Conservation (phyloP, 2,888 invertebrate species). For the Campoplex capitator region DNA sequence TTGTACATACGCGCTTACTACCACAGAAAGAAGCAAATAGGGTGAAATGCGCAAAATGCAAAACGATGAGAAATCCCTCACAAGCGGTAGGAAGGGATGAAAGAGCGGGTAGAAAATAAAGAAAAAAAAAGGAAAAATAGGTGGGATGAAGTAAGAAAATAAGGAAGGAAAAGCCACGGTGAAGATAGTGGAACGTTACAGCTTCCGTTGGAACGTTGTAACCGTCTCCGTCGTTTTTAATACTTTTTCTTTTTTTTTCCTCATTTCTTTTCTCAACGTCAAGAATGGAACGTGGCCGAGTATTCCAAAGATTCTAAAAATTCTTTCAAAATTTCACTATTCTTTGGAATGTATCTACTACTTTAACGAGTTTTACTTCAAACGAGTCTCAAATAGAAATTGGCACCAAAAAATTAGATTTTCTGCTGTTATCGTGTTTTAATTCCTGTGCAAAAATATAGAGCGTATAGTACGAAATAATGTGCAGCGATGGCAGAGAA, state of each 20-base stretch:
- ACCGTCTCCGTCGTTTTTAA: slow-evolving; percentile 19
- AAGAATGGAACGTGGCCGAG: slow-evolving; percentile 51
- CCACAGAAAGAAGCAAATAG: slow-evolving; percentile 4
- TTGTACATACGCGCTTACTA: neutral
- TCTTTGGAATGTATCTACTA: slow-evolving; percentile 69
- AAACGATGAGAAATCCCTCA: slow-evolving; percentile 43
- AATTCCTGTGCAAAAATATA: neutral
- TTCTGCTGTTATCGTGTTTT: neutral
- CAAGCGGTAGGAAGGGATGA: slow-evolving; percentile 3
- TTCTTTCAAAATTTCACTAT: slow-evolving; percentile 17
- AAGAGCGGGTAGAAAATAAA: slow-evolving; percentile 9
- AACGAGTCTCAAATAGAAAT: neutral
- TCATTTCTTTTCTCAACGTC: slow-evolving; percentile 15
- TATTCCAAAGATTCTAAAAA: slow-evolving; percentile 10
- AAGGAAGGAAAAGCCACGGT: slow-evolving; percentile 56
- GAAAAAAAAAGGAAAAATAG: neutral
- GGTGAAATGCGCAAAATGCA: slow-evolving; percentile 38
- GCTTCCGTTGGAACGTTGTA: slow-evolving; percentile 59
- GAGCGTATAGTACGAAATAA: neutral
- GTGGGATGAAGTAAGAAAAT: slow-evolving; percentile 52
- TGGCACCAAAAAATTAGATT: neutral
- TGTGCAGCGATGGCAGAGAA: neutral
- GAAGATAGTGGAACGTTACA: slow-evolving; percentile 61
- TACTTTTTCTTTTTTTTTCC: slow-evolving; percentile 13
- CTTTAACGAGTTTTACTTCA: too few species aligned